Evolutionary conservation across 2,888 invertebrate species (phyloP), one percentile per base, ranked within the genome.

Genomic region (Drosophila multiciliata): DNA sequence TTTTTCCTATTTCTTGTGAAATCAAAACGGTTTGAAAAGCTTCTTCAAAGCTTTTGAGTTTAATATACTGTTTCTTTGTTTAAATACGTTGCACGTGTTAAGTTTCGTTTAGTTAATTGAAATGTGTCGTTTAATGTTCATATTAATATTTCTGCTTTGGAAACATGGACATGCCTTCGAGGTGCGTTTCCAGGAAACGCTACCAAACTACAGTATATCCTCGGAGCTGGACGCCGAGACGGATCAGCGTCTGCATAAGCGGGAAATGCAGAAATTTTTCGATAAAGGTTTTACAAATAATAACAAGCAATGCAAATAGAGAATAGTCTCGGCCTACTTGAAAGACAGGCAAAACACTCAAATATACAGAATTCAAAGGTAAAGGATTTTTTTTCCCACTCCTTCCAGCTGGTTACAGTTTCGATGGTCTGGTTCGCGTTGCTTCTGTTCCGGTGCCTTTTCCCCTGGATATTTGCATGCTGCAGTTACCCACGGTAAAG

Each of bases 381-480:
- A 15, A 36, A 36, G 7, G 6, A 7, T 7, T 23, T 1, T 23
- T 49, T 36, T 45, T 8, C 1, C 29, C 20, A 15, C 23, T 17
- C 9, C 53, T 91, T 91, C 38, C 73, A 94, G 94, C 92, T 60
- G 90, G 92, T 50, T 93, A 92, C 71, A 86, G 91, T 7, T 92
- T 94, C 38, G 90, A 92, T 79, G 93, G 93, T 1, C 90, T 94
- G 38, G 78, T 90, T 57, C 91, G 93, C 49, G 83, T 92, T 32
- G 90, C 91, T 63, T 92, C 91, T 15, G 88, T 94, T 52, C 93
- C 93, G 7, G 91, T 93, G 29, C 70, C 86, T 33, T 93, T 92
- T 83, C 93, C 94, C 7, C 84, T 91, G 83, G 94, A 94, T 83
- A 93, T 94, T 58, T 93, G 93, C 72, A 78, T 94, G 45, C 91